Base-by-base conservation (phyloP, 1,140 invertebrate genomes). In the Varroa destructor region DNA sequence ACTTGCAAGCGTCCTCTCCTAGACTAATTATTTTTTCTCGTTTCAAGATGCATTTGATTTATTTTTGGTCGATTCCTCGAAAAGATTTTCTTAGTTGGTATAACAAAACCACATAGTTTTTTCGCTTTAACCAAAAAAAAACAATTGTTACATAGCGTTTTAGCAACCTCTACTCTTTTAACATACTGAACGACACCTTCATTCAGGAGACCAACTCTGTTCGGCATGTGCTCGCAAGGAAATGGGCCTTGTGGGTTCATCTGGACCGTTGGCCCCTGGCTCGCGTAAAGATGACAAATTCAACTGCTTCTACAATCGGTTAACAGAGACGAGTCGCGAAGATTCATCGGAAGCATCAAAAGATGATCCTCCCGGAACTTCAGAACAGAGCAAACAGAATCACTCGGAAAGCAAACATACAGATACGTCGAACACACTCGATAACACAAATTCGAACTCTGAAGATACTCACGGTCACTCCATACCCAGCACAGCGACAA, bases 201-300 rank as follows among this genome's bases (percentile, higher is more conserved):
- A 5, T 67, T 40, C 37, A 43, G 43, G 25, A 8, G 73, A 71
- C 37, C 58, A 64, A n/a, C 55, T 75, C 4, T 76, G 75, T 71
- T 73, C 73, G 14, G 57, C 56, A 42, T 76, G 75, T 55, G 55
- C 72, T 37, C 67, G 72, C 36, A 75, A 74, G 55, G 74, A 74
- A 55, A 55, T 56, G 6, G 37, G 71, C 55, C 61, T 67, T 37
- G 46, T 67, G 37, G 46, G 46, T 40, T 40, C 61, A 14, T 40
- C 40, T 1, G 37, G 61, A 40, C 58, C 74, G 0, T n/a, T 71
- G 46, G 40, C 8, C 6, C 74, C 73, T 42, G 75, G 75, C 51
- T 73, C 57, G 43, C 75, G 75, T 56, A 73, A 75, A 55, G 74
- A 76, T 67, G 73, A 75, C 55, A 76, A 75, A 71, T 75, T 76